Conservation (phyloP, 2,113 vertebrate species). For the Sylvilagus bachmani region DNA sequence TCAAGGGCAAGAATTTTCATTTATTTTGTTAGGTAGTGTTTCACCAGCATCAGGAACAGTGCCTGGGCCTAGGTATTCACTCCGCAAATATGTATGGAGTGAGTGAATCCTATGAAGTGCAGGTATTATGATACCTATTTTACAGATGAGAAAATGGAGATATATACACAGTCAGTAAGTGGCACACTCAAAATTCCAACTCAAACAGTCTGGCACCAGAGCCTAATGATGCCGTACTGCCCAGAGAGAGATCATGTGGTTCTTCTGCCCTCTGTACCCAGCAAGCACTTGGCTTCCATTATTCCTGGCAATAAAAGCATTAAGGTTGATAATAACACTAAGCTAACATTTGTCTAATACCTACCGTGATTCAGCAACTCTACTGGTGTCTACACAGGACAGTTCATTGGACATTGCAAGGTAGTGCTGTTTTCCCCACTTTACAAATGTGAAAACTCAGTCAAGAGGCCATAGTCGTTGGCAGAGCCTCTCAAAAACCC, state of each 20-base stretch:
- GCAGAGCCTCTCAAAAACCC: neutral
- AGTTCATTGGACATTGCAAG: neutral
- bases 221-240: fast-evolving
- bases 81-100: neutral
- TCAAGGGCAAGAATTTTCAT: neutral
- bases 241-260: neutral
- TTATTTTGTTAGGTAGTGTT: neutral
- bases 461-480: neutral
- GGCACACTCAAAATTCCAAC: neutral
- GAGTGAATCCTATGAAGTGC: neutral
- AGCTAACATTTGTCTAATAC: neutral
- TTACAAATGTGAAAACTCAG: neutral
- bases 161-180: neutral
- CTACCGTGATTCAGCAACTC: neutral
- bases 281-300: neutral
- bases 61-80: neutral
- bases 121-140: neutral
- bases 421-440: neutral
- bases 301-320: neutral
- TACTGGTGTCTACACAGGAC: fast-evolving
- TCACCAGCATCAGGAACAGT: neutral
- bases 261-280: neutral
- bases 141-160: neutral
- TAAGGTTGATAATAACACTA: neutral
- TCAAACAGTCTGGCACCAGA: neutral